A percentile compares a stretch with the other conserved stretches of the same genome.
phyloP scores from a whole-genome alignment of 2,797 vertebrate genomes.

The Pteropus rufus region DNA sequence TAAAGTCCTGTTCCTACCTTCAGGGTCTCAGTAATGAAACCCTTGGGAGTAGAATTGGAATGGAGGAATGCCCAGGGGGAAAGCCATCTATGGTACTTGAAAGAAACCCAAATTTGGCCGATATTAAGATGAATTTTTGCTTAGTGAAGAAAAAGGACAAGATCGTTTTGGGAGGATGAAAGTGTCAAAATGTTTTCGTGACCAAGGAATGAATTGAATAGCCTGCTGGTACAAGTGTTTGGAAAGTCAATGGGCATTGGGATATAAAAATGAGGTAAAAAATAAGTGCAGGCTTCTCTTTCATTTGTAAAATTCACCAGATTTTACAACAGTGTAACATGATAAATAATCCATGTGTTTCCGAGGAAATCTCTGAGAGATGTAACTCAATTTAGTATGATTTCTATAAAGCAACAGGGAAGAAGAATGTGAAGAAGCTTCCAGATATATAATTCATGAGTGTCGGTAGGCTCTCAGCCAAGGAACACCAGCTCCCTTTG shows the following conservation, averaged over 20 bases:
- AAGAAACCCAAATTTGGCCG: background rate
- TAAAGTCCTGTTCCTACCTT: background rate
- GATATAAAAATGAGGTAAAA: conserved; percentile 40
- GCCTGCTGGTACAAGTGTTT: background rate
- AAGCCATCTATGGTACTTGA: background rate
- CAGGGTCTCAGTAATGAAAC: background rate
- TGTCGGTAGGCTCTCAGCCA: background rate
- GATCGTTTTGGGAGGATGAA: background rate
- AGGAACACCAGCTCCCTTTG: background rate
- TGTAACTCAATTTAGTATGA: conserved; percentile 31
- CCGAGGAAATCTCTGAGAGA: background rate
- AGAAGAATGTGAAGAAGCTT: conserved; percentile 6
- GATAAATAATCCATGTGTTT: background rate
- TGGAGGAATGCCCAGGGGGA: background rate
- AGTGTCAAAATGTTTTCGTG: conserved; percentile 6
- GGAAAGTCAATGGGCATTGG: background rate
- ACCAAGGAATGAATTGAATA: background rate
- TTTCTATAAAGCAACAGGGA: background rate
- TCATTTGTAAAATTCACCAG: conserved; percentile 18
- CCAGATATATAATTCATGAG: background rate
- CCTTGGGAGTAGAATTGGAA: background rate
- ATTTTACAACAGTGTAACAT: background rate
- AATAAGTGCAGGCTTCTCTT: background rate
- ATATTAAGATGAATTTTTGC: background rate
- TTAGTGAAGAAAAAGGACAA: background rate